These are phyloP conservation scores for Phalacrocorax aristotelis DNA, from an alignment of 2,113 vertebrate species.

Conservation along the genomic window DNA sequence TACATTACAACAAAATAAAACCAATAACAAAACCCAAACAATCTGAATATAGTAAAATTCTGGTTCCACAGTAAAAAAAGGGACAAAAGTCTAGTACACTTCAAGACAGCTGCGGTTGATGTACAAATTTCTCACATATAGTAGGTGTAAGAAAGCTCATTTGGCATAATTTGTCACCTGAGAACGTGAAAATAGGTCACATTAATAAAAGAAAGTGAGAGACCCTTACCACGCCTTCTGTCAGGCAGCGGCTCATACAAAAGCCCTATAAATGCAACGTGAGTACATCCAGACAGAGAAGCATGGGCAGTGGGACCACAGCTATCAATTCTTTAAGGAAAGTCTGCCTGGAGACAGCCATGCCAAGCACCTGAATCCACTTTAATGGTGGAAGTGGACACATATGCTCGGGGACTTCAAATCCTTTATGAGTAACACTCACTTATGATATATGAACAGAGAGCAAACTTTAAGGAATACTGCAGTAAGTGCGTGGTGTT, in stretches of 20 bases:
- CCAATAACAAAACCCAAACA: not conserved
- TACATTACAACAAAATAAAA: not conserved
- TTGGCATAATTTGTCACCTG: slow-evolving; percentile 59
- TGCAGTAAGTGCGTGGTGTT: not conserved
- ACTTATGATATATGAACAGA: slow-evolving; percentile 47
- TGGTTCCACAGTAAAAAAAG: not conserved
- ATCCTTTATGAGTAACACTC: slow-evolving; percentile 65
- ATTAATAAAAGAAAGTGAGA: slow-evolving; percentile 45
- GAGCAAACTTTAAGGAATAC: not conserved
- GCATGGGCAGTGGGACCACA: not conserved
- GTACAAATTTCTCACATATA: slow-evolving; percentile 36
- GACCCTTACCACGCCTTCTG: not conserved
- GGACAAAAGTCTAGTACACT: not conserved
- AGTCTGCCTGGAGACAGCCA: slow-evolving; percentile 44
- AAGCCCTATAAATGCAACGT: not conserved
- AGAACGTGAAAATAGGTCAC: slow-evolving; percentile 63
- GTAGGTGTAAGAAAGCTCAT: slow-evolving; percentile 59
- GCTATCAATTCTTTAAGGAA: slow-evolving; percentile 54
- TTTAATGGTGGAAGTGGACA: slow-evolving; percentile 59
- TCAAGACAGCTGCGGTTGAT: slow-evolving; percentile 32
- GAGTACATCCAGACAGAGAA: slow-evolving; percentile 51
- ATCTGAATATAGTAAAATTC: not conserved
- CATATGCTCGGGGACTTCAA: slow-evolving; percentile 51
- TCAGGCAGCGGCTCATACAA: not conserved
- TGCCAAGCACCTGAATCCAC: slow-evolving; percentile 71